Base-by-base conservation (phyloP, 2,797 vertebrate genomes). In the Acipenser oxyrinchus region DNA sequence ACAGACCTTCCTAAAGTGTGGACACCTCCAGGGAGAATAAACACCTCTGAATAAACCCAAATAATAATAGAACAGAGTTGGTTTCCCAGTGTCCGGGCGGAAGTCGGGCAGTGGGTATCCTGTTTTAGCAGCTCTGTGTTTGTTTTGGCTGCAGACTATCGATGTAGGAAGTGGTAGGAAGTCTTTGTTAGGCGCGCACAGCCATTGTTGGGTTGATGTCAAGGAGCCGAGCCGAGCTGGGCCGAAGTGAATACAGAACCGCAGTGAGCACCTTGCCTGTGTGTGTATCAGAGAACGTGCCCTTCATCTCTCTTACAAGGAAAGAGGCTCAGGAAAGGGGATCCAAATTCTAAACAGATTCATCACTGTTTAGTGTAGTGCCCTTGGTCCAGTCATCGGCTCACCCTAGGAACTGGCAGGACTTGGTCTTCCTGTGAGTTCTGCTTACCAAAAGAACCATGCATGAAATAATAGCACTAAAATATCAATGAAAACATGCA, bases 91-190 rank as follows among this genome's bases (percentile, higher is more conserved):
- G 23, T 37, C 4, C 4, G 23, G 23, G 23, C 4, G 23, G 23
- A 37, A 37, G 23, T 37, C 4, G 23, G 23, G 4, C 4, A 2
- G 23, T 59, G 6, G 1, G 6, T 15, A 48, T 51, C 52, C 3
- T 2, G 6, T 60, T 63, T 15, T 6, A 23, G 65, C 10, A 8
- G 10, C 51, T 48, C 51, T 6, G n/a, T 64, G 12, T 50, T 66
- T 64, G 15, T 3, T 12, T 10, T 18, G 6, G 12, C 37, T 1
- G 1, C 1, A 9, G 9, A 53, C 3, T 65, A 4, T 59, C n/a
- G 13, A 7, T 6, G 55, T 57, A 52, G 48, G 11, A 67, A 66
- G 51, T 51, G 10, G 12, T 53, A 66, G 65, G 65, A 66, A 60
- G 59, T 50, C 37, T 49, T 11, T 13, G n/a, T 51, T 10, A 15